phyloP scores from a whole-genome alignment of 2,797 vertebrate species.

The Eurystomus glaucurus region DNA sequence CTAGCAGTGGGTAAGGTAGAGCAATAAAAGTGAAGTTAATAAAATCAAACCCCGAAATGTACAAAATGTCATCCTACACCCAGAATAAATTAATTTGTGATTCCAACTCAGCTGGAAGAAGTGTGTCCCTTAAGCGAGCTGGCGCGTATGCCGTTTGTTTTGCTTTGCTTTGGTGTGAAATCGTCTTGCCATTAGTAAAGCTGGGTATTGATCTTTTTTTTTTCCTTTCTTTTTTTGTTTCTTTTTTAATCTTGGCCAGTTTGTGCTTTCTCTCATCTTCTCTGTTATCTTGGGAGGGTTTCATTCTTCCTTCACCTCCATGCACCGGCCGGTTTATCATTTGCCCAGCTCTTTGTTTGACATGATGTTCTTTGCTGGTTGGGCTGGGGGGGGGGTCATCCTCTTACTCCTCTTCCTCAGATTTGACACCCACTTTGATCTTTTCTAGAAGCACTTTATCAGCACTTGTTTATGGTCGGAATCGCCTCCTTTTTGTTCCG shows the following conservation, averaged over 20 bases:
- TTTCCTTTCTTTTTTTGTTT: no score
- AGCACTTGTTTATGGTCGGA: slow-evolving; percentile 3
- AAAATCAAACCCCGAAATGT: background rate
- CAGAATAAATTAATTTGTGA: background rate
- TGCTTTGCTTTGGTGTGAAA: slow-evolving; percentile 15
- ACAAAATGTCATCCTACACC: background rate
- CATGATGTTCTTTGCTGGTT: background rate
- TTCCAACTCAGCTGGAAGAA: background rate
- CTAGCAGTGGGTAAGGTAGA: background rate
- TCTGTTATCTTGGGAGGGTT: background rate
- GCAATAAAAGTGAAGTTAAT: background rate
- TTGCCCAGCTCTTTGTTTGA: background rate
- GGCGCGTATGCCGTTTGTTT: background rate
- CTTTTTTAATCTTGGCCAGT: background rate
- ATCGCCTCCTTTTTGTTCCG: background rate
- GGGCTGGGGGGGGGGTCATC: background rate
- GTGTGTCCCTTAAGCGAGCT: background rate
- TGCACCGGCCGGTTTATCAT: background rate
- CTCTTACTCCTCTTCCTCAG: background rate
- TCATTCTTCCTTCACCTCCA: background rate
- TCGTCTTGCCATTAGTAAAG: background rate
- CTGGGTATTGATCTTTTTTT: background rate
- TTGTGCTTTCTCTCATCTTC: background rate
- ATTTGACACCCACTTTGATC: slow-evolving; percentile 63
- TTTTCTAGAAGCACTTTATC: background rate